These are phyloP conservation scores for Pseudomyrmex pallidus DNA, from an alignment of 1,140 invertebrate species.

Conservation along the genomic window DNA sequence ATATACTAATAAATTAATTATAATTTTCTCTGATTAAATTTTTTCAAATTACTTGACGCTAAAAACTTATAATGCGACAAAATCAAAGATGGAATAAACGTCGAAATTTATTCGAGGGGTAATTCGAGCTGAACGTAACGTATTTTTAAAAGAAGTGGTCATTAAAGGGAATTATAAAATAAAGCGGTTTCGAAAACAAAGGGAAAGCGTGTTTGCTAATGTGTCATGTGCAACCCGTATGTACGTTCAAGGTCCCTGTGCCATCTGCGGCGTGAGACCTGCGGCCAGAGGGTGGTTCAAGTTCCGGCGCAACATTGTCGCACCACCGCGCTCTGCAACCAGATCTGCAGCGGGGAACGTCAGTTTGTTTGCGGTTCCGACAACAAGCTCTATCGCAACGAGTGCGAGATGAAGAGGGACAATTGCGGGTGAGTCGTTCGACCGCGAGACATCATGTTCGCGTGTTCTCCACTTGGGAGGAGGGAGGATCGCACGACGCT, in stretches of 20 bases:
- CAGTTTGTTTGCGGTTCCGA: conserved; percentile 96
- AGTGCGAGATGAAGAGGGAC: conserved; percentile 96
- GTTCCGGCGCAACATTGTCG: conserved; percentile 92
- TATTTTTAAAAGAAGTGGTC: no score
- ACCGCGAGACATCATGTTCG: conserved; percentile 39
- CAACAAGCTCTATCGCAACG: conserved; percentile 95
- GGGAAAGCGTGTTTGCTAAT: not conserved
- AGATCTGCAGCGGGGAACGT: conserved; percentile 89
- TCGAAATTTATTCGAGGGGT: not conserved
- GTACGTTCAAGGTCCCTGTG: conserved; percentile 90
- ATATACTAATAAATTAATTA: no score
- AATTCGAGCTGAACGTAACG: not conserved
- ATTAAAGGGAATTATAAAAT: not conserved
- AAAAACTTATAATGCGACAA: no score
- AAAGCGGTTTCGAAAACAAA: not conserved
- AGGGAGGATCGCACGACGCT: not conserved
- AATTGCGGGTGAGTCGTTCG: conserved; percentile 91
- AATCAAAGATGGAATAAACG: not conserved
- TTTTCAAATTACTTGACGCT: no score
- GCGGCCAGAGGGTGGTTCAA: conserved; percentile 92
- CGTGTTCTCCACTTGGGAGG: not conserved
- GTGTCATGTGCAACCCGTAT: conserved; percentile 20
- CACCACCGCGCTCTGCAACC: conserved; percentile 92
- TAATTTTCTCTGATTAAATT: no score
- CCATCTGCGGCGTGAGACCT: conserved; percentile 93